These are phyloP conservation scores for Aldabrachelys gigantea DNA, from an alignment of 2,113 vertebrate species.

Conservation along the genomic window DNA sequence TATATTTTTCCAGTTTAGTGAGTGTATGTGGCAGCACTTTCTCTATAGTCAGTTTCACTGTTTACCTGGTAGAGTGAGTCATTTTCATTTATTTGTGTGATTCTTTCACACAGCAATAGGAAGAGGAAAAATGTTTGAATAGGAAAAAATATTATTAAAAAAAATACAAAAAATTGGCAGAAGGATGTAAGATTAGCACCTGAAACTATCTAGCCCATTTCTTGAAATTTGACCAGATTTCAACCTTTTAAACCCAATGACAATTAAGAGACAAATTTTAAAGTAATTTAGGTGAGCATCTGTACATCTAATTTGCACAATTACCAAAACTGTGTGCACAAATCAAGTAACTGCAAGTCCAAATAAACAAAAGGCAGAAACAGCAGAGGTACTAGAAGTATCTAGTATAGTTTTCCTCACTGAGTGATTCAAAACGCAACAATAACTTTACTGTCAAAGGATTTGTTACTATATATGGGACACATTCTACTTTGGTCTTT, in stretches of 20 bases:
- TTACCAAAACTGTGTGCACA: background rate
- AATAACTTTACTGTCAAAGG: background rate
- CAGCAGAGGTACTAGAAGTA: background rate
- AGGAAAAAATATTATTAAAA: background rate
- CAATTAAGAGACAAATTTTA: background rate
- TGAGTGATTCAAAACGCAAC: background rate
- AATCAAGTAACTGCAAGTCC: background rate
- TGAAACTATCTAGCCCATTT: rapidly evolving
- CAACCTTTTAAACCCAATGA: background rate
- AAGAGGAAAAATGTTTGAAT: background rate
- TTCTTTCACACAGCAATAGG: background rate
- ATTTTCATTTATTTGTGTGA: background rate
- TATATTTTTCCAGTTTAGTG: background rate
- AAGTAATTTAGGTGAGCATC: background rate
- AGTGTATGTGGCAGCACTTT: background rate
- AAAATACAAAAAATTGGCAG: background rate
- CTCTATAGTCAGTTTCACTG: background rate
- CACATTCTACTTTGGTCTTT: background rate
- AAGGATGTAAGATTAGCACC: background rate
- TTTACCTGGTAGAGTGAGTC: background rate
- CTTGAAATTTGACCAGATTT: background rate
- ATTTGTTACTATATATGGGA: background rate
- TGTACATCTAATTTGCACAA: background rate
- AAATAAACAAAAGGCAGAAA: background rate
- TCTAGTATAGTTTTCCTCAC: background rate